Evolutionary conservation across 35 echinoderm and acorn worm species (phyloP).

Genomic region (Anneissia japonica): DNA sequence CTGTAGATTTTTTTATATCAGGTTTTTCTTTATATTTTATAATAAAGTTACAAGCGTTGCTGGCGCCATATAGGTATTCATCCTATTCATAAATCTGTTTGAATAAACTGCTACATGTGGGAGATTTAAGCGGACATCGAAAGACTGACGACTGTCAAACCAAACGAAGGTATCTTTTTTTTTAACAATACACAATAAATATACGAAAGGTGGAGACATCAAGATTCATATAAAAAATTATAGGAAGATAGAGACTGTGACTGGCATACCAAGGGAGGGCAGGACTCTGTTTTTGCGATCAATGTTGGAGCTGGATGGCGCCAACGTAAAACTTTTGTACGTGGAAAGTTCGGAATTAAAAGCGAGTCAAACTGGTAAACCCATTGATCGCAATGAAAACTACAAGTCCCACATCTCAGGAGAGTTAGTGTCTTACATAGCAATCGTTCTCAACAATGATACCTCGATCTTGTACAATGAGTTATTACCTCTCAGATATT

Average conservation of each 20-base stretch:
- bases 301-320: neutral
- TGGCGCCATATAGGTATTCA: no score
- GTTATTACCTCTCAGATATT: neutral
- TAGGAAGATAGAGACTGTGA: neutral
- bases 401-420: neutral
- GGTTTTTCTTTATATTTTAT: no score
- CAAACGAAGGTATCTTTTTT: no score
- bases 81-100: no score
- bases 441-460: neutral
- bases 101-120: no score
- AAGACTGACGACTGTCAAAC: no score
- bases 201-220: neutral
- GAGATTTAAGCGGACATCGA: no score
- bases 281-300: neutral
- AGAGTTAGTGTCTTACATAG: neutral
- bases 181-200: no score
- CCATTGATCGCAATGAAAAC: neutral
- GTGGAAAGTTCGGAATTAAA: neutral
- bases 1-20: no score
- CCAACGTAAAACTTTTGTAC: neutral
- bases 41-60: no score
- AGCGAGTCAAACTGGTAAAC: neutral
- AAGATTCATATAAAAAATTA: neutral
- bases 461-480: neutral
- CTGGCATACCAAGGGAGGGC: neutral